Conservation (phyloP, 2,113 vertebrate species). For the Climacteris rufus region DNA sequence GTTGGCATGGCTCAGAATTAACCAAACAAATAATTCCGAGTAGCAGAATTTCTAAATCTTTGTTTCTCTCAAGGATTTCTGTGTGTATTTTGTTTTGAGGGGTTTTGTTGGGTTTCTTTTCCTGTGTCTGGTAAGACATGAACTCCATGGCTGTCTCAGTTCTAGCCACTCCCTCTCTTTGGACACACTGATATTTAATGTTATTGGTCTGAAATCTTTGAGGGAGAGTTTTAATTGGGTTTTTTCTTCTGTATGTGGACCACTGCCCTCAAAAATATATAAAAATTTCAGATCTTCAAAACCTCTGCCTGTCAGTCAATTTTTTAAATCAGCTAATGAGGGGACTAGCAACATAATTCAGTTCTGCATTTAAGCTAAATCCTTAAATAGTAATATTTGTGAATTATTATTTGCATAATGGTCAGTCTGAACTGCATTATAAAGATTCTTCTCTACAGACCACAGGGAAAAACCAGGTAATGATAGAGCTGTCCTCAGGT, state of each 20-base stretch:
- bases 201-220: background rate
- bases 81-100: accelerated
- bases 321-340: background rate
- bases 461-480: background rate
- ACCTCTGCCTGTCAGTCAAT: background rate
- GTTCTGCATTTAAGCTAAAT: background rate
- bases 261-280: background rate
- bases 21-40: background rate
- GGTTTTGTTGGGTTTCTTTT: background rate
- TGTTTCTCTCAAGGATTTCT: background rate
- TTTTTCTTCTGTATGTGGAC: background rate
- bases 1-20: background rate
- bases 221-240: background rate
- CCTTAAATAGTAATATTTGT: background rate
- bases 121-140: accelerated
- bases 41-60: background rate
- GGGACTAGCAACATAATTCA: background rate
- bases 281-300: background rate
- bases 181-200: background rate
- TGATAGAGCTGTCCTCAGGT: background rate
- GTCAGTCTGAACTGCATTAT: background rate
- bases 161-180: background rate
- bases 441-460: background rate
- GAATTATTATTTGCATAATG: background rate
- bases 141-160: background rate